These are phyloP conservation scores for Otus sunia DNA, from an alignment of 2,113 vertebrate species.

Conservation along the genomic window DNA sequence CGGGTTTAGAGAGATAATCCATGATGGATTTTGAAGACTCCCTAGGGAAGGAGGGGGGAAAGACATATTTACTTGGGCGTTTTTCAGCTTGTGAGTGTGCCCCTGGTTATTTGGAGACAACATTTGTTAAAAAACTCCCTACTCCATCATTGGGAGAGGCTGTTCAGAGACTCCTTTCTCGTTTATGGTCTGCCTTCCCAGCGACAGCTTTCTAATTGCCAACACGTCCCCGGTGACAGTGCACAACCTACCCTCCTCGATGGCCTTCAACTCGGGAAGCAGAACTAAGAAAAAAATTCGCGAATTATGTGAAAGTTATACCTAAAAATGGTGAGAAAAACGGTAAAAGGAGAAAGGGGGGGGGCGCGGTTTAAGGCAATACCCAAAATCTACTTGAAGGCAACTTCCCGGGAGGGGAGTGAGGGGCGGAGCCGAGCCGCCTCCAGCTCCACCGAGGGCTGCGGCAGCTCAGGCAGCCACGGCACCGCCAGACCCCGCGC, in stretches of 20 bases:
- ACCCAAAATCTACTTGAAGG: accelerated
- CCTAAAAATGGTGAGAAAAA: accelerated
- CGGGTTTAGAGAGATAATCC: constrained; percentile 74
- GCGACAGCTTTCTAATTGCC: accelerated
- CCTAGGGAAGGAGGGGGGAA: not conserved
- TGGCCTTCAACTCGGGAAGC: accelerated
- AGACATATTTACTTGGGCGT: accelerated
- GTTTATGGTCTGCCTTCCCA: accelerated
- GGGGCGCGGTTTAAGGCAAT: not conserved
- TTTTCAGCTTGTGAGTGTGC: not conserved
- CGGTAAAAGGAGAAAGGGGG: not conserved
- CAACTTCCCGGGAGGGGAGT: accelerated
- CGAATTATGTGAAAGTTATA: not conserved
- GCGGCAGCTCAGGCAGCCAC: not conserved
- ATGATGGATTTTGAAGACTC: constrained; percentile 54
- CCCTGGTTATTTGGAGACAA: not conserved
- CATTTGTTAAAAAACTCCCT: not conserved
- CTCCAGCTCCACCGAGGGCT: not conserved
- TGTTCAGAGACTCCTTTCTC: not conserved
- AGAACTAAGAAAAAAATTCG: not conserved
- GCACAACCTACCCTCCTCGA: not conserved
- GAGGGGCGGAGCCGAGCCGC: not conserved
- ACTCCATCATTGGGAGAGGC: accelerated
- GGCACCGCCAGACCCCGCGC: not conserved
- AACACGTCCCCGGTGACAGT: not conserved